These are phyloP conservation scores for Xanthorhoe designata DNA, from an alignment of 2,888 invertebrate species.

Conservation along the genomic window DNA sequence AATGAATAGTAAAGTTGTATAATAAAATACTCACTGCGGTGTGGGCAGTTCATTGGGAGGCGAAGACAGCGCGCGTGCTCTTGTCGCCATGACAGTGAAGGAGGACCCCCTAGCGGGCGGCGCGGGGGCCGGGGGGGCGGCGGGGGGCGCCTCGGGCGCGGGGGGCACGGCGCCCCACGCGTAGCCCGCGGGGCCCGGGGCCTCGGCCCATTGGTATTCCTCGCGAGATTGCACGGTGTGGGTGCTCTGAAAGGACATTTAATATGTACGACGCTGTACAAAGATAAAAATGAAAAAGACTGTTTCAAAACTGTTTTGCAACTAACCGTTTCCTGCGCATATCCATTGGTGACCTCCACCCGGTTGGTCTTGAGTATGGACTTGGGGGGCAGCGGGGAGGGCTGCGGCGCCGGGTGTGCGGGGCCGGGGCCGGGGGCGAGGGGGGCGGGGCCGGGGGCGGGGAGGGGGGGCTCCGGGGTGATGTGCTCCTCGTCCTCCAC, in stretches of 20 bases:
- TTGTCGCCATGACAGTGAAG: constrained; percentile 92
- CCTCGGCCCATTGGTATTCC: constrained; percentile 16
- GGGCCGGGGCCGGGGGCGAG: constrained; percentile 35
- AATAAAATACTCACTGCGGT: constrained; percentile 56
- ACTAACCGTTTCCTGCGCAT: constrained; percentile 55
- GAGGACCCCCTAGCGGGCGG: constrained; percentile 96
- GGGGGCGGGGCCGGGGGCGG: constrained; percentile 47
- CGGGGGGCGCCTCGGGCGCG: constrained; percentile 19
- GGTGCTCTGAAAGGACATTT: constrained; percentile 1
- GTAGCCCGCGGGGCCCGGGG: constrained; percentile 16
- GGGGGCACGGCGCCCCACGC: constrained; percentile 29
- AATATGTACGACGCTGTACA: no score
- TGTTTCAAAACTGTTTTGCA: no score
- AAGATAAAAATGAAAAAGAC: no score
- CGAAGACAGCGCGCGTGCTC: constrained; percentile 73
- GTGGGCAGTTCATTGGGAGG: constrained; percentile 64
- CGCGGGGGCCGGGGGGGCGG: constrained; percentile 88
- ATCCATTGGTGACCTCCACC: constrained; percentile 71
- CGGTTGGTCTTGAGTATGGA: constrained; percentile 81
- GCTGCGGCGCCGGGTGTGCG: constrained; percentile 42
- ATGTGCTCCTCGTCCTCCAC: constrained; percentile 53
- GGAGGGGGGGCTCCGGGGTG: constrained; percentile 44
- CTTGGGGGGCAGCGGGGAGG: constrained; percentile 69
- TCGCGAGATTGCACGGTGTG: constrained; percentile 10
- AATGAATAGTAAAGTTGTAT: no score